Conservation (phyloP, 2,797 vertebrate genomes). For the Oryzias dopingdopingensis region DNA sequence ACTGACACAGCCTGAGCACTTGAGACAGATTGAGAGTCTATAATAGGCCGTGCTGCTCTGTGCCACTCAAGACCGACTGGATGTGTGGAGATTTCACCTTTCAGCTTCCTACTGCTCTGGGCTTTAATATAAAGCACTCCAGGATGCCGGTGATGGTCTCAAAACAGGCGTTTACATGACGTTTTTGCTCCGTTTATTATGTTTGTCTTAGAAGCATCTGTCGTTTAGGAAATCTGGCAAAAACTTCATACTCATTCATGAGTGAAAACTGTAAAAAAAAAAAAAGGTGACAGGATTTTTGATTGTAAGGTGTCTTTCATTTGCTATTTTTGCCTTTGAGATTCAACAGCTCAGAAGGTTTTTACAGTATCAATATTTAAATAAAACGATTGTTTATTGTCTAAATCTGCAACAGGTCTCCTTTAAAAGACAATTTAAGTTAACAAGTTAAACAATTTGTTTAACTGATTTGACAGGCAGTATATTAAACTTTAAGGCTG, state of each 20-base stretch:
- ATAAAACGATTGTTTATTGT: too few relatives aligned
- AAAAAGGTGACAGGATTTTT: conserved; percentile 48
- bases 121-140: conserved; percentile 44
- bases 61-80: conserved; percentile 54
- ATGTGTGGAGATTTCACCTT: conserved; percentile 69
- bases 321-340: conserved; percentile 41
- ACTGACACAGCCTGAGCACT: conserved; percentile 67
- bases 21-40: conserved; percentile 72
- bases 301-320: conserved; percentile 50
- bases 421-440: too few relatives aligned
- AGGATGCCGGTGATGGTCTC: conserved; percentile 39
- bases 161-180: conserved; percentile 65
- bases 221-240: conserved; percentile 61
- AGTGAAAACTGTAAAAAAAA: conserved; percentile 45
- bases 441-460: too few relatives aligned
- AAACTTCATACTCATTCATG: conserved; percentile 48
- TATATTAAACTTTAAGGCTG: too few relatives aligned
- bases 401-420: too few relatives aligned
- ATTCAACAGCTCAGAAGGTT: too few relatives aligned
- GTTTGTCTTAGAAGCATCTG: conserved; percentile 61
- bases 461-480: too few relatives aligned
- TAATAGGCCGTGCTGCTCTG: conserved; percentile 70
- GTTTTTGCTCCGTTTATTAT: conserved; percentile 49
- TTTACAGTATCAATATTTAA: too few relatives aligned
- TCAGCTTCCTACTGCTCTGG: conserved; percentile 51